These are phyloP conservation scores for Neolamprologus sp. DNA, from an alignment of 2,113 vertebrate genomes.

Conservation along the genomic window DNA sequence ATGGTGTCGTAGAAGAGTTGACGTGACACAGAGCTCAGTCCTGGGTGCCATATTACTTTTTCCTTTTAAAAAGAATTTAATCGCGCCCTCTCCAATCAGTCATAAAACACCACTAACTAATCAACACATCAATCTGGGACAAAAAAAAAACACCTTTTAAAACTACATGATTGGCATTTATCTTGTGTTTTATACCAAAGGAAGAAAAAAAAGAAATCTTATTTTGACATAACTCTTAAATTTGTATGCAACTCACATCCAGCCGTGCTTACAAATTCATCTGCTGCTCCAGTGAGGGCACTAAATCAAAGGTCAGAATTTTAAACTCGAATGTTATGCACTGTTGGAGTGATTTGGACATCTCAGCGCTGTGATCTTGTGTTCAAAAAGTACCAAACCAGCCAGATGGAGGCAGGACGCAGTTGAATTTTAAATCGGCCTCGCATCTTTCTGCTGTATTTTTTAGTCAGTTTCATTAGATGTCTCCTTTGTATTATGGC, in stretches of 20 bases:
- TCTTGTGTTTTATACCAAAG: background rate
- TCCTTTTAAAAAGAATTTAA: constrained; percentile 9
- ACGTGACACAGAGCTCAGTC: background rate
- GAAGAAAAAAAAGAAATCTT: background rate
- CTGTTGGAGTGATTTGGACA: background rate
- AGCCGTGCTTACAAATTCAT: background rate
- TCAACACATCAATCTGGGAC: background rate
- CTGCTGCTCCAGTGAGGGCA: background rate
- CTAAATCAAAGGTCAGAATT: background rate
- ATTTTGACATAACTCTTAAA: background rate
- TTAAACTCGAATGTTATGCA: background rate
- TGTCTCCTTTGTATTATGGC: background rate
- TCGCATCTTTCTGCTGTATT: background rate
- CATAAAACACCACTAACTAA: background rate
- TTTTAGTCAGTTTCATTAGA: background rate
- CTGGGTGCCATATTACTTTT: background rate
- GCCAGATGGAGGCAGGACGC: background rate
- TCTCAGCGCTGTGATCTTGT: background rate
- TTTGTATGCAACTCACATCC: background rate
- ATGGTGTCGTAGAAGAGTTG: background rate
- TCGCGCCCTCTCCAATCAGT: background rate
- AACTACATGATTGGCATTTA: background rate
- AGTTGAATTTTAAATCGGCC: background rate
- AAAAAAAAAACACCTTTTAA: background rate
- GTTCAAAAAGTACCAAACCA: background rate